Conservation (phyloP, 2,888 invertebrate genomes). For the Automeris io region DNA sequence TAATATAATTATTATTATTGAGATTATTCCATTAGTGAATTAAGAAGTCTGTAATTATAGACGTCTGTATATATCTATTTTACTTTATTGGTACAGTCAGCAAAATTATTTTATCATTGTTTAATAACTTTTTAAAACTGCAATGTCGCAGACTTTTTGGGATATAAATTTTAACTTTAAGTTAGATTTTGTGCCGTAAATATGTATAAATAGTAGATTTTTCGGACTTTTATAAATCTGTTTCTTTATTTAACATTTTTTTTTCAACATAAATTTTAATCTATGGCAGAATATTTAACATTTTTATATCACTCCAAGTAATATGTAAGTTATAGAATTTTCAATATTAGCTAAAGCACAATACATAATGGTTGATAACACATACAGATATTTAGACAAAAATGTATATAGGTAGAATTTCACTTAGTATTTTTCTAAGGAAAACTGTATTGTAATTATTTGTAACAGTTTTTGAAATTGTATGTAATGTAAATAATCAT, state of each 20-base stretch:
- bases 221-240: no score
- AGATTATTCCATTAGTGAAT: slow-evolving; percentile 75
- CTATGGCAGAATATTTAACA: no score
- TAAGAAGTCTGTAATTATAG: slow-evolving; percentile 38
- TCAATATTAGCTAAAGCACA: no score
- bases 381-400: slow-evolving; percentile 43
- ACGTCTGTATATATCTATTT: slow-evolving; percentile 4
- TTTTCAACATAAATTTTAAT: no score
- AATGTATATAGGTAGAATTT: slow-evolving; percentile 36
- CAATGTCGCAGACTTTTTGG: background rate
- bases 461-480: slow-evolving; percentile 12
- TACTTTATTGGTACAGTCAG: slow-evolving; percentile 1
- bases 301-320: no score
- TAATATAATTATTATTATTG: slow-evolving; percentile 42
- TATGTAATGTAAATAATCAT: slow-evolving; percentile 40
- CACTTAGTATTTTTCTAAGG: slow-evolving; percentile 27
- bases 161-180: no score
- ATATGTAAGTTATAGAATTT: slow-evolving; percentile 16
- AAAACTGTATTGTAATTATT: slow-evolving; percentile 8
- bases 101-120: background rate
- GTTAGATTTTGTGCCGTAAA: no score
- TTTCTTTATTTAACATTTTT: no score
- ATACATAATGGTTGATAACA: slow-evolving; percentile 13
- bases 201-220: no score
- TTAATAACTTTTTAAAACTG: background rate